phyloP scores from a whole-genome alignment of 2,113 vertebrate species.

The Myrmecobius fasciatus region DNA sequence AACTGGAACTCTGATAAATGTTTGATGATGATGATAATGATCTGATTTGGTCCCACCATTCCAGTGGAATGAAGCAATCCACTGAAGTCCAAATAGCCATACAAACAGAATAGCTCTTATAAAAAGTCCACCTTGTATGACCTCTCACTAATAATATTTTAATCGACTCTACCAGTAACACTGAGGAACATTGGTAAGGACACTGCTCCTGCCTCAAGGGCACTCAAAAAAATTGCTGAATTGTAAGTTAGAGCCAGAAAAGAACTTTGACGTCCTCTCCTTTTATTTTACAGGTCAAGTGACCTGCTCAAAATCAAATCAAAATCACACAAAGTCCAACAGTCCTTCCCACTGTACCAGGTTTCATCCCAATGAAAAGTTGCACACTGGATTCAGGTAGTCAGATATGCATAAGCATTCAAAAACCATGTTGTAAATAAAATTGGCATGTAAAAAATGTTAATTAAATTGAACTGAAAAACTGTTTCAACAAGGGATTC shows the following conservation, averaged over 20 bases:
- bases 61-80: accelerated
- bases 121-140: neutral
- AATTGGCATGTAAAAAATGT: neutral
- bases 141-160: neutral
- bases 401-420: neutral
- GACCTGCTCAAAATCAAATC: neutral
- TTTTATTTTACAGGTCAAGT: neutral
- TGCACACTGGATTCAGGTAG: neutral
- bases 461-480: neutral
- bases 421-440: neutral
- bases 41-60: neutral
- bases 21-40: neutral
- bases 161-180: neutral
- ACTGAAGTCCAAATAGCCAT: neutral
- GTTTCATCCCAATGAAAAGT: neutral
- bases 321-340: neutral
- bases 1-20: accelerated
- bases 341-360: neutral
- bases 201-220: neutral
- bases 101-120: neutral
- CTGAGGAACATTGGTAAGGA: neutral
- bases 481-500: neutral
- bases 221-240: neutral
- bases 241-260: neutral
- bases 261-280: neutral